Base-by-base conservation (phyloP, 92 coral and sea anemone genomes). In the Montipora capitata region DNA sequence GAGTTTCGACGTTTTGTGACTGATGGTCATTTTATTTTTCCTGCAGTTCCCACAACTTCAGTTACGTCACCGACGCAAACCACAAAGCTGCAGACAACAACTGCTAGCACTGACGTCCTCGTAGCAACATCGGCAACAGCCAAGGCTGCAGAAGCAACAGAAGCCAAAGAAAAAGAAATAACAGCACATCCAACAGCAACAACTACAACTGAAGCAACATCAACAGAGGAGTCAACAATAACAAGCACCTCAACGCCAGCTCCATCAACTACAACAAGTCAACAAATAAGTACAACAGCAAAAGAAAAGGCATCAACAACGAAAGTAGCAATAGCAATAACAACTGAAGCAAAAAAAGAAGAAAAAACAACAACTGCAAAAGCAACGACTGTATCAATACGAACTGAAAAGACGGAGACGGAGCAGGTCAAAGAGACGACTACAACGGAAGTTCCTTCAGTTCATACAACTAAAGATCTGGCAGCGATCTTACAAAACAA, bases 171-270 rank as follows among this genome's bases (percentile, higher is more conserved):
- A 20, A 12, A 39, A 12, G 59, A 70, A 18, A 51, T 14, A 41
- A 11, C 87, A 38, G 74, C 88, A 70, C 75, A 88, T 4, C 38
- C 76, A 17, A 11, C 9, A 68, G 65, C 63, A 72, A 72, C 92
- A 12, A 81, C 82, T 11, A 51, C 81, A 72, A 40, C 45, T 15
- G 73, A 66, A 73, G 61, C 11, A 54, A 49, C 10, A 9, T 11
- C 58, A 71, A 54, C 80, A 51, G 68, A 76, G 43, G 12, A 17
- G 45, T 40, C 90, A 40, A 78, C 72, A 66, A 17, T n/a, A 56
- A 20, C n/a, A 27, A 39, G 13, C 89, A 18, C 84, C 93, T 40
- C n/a, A 70, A 56, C 65, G 45, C 20, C 80, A 7, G 85, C 90
- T 17, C 58, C 86, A 67, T 51, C 91, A 48, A 51, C 91, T 57